Conservation (phyloP, 2,113 vertebrate genomes). For the Jaculus jaculus region DNA sequence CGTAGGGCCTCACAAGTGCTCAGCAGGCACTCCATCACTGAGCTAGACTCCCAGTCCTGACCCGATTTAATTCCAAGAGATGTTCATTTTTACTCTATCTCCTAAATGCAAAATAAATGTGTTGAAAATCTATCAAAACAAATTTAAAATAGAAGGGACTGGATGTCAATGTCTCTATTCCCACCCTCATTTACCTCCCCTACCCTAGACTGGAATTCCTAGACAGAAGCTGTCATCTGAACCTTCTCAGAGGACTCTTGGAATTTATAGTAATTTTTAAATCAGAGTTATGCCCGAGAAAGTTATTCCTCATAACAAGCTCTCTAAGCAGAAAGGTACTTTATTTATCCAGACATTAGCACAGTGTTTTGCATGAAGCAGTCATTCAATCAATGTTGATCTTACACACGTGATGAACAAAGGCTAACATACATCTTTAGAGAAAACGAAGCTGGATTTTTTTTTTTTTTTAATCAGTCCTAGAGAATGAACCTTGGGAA, state of each 20-base stretch:
- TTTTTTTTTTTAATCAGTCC: background rate
- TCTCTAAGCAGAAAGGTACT: constrained; percentile 34
- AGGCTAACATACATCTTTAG: background rate
- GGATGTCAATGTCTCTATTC: background rate
- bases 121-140: no score
- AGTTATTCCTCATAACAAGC: constrained; percentile 31
- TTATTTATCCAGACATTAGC: constrained; percentile 46
- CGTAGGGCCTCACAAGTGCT: no score
- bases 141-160: no score
- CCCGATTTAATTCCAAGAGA: constrained; percentile 32
- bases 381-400: constrained; percentile 41
- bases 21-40: no score
- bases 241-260: background rate
- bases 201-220: background rate
- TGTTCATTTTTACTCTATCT: background rate
- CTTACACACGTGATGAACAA: constrained; percentile 35
- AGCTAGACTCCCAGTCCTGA: background rate
- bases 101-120: background rate
- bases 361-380: constrained; percentile 21
- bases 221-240: background rate
- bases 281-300: background rate
- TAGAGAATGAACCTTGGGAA: background rate
- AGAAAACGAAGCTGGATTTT: background rate
- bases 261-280: background rate
- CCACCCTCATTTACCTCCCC: background rate